Conservation (phyloP, 2,797 vertebrate genomes). For the Gastrophryne carolinensis region DNA sequence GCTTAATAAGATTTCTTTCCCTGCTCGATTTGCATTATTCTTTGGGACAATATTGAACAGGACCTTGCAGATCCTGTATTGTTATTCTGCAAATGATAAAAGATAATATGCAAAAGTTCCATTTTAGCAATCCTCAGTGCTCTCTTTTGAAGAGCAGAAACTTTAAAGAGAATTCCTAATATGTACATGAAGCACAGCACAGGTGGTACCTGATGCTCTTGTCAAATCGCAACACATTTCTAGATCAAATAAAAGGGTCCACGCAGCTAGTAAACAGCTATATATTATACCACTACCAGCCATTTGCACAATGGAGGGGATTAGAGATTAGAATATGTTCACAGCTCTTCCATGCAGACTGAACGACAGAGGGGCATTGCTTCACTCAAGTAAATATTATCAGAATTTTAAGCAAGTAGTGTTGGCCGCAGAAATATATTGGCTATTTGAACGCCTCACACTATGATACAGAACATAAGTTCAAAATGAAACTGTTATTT, state of each 20-base stretch:
- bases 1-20: not conserved
- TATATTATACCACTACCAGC: not conserved
- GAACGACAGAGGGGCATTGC: not conserved
- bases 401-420: constrained; percentile 12
- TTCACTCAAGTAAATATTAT: constrained; percentile 13
- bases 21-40: not conserved
- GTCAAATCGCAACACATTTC: constrained; percentile 9
- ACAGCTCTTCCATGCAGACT: not conserved
- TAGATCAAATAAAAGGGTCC: constrained; percentile 17
- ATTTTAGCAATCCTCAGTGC: constrained; percentile 1
- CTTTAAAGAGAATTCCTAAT: constrained; percentile 31
- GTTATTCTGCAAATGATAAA: not conserved
- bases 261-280: constrained; percentile 5
- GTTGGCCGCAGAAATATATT: not conserved
- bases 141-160: not conserved
- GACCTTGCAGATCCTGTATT: not conserved
- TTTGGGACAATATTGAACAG: not conserved
- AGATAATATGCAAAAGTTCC: not conserved
- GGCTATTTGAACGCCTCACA: not conserved
- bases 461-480: constrained; percentile 18
- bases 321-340: not conserved
- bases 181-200: not conserved
- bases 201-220: constrained; percentile 9
- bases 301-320: not conserved
- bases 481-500: constrained; percentile 13